Evolutionary conservation across 2,888 invertebrate genomes (phyloP).

Genomic region (Chrysodeixis includens): DNA sequence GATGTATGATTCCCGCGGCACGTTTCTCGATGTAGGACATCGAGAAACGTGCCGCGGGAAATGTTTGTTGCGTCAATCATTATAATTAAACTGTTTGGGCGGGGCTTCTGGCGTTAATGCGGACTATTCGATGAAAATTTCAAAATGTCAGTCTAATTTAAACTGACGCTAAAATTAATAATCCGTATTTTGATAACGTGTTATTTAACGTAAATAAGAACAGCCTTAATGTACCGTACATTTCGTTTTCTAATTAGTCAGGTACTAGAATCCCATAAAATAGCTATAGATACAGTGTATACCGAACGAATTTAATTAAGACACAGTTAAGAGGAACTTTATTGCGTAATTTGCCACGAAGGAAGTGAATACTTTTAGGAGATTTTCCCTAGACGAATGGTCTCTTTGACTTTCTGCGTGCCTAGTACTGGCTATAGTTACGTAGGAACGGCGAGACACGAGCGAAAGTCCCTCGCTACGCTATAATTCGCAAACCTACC

Average conservation of each 20-base stretch:
- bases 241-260: not conserved
- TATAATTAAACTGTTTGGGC: slow-evolving; percentile 2
- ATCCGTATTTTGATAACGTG: not conserved
- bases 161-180: not conserved
- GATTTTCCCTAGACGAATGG: slow-evolving; percentile 8
- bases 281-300: not conserved
- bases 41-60: not conserved
- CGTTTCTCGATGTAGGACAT: slow-evolving; percentile 1
- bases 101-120: not conserved
- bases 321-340: not conserved
- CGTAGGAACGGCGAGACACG: slow-evolving; percentile 58
- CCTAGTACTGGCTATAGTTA: slow-evolving; percentile 32
- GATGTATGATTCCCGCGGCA: no score
- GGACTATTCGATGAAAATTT: not conserved
- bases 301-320: not conserved
- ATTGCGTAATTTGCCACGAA: not conserved
- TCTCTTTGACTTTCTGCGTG: slow-evolving; percentile 22
- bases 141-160: not conserved
- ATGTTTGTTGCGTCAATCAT: not conserved
- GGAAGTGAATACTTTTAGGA: not conserved
- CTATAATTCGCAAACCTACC: slow-evolving; percentile 62
- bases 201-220: not conserved
- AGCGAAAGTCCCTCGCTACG: slow-evolving; percentile 67
- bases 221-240: no score
- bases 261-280: not conserved